These are phyloP conservation scores for Aurelia coerulea DNA, from an alignment of 30 jellyfish, hydroid and myxozoan genomes.

Conservation along the genomic window DNA sequence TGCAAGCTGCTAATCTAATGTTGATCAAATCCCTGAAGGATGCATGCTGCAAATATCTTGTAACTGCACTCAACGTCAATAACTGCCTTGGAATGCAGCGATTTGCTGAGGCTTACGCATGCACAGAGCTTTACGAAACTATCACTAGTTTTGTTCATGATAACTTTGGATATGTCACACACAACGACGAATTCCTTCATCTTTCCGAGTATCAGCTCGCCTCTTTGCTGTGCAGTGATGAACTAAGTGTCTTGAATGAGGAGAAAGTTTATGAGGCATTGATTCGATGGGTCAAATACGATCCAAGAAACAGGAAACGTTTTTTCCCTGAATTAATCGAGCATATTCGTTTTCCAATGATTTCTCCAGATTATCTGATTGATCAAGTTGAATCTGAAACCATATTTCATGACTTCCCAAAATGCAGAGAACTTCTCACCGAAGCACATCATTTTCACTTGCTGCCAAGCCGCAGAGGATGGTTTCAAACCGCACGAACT, in stretches of 20 bases:
- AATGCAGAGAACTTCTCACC: slow-evolving; percentile 88
- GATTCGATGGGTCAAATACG: slow-evolving; percentile 91
- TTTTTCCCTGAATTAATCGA: slow-evolving; percentile 86
- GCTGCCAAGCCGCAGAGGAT: slow-evolving; percentile 94
- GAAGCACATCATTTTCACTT: slow-evolving; percentile 95
- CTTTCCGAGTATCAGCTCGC: slow-evolving; percentile 79
- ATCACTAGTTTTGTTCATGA: slow-evolving; percentile 87
- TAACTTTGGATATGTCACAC: slow-evolving; percentile 92
- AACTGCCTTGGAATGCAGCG: slow-evolving; percentile 98
- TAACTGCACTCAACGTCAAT: slow-evolving; percentile 75
- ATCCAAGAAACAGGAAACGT: slow-evolving; percentile 53
- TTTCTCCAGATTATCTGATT: slow-evolving; percentile 95
- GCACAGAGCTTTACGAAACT: slow-evolving; percentile 84
- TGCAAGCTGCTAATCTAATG: slow-evolving; percentile 98
- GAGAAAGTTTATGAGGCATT: slow-evolving; percentile 95
- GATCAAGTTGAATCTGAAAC: slow-evolving; percentile 98
- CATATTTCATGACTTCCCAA: slow-evolving; percentile 79
- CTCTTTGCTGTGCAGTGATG: slow-evolving; percentile 89
- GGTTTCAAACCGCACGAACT: slow-evolving; percentile 89
- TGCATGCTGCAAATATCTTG: slow-evolving; percentile 96
- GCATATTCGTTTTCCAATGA: slow-evolving; percentile 94
- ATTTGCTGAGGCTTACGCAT: slow-evolving; percentile 96
- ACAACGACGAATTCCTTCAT: slow-evolving; percentile 88
- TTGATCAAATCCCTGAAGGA: slow-evolving; percentile 89
- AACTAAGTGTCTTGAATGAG: slow-evolving; percentile 92